Conservation (phyloP, 2,888 invertebrate genomes). For the Epinotia brunnichana region DNA sequence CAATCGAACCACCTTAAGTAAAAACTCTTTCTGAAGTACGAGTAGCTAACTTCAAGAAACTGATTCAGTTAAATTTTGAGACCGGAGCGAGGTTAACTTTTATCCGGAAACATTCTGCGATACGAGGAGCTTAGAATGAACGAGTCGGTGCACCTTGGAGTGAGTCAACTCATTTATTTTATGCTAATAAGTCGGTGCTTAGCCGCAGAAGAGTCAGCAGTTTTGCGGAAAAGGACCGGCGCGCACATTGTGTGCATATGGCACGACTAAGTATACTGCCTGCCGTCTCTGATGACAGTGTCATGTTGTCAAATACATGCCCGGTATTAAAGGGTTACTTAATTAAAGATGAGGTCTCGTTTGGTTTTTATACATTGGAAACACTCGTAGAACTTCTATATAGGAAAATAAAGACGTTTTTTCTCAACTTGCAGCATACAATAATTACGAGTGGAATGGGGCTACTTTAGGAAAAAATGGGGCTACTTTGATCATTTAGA, state of each 20-base stretch:
- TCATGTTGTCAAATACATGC: neutral
- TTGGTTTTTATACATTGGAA: neutral
- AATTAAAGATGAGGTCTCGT: neutral
- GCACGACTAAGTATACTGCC: neutral
- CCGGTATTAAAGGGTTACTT: too few relatives aligned
- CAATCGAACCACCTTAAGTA: too few relatives aligned
- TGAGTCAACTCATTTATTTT: constrained; percentile 66
- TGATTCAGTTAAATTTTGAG: constrained; percentile 50
- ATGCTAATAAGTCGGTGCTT: constrained; percentile 75
- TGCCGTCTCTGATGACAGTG: neutral
- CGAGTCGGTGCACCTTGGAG: constrained; percentile 63
- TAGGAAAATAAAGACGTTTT: too few relatives aligned
- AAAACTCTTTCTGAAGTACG: constrained; percentile 25
- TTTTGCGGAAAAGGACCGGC: constrained; percentile 61
- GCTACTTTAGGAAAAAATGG: too few relatives aligned
- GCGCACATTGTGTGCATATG: constrained; percentile 50
- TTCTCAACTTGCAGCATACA: neutral
- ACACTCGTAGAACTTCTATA: neutral
- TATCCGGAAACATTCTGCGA: constrained; percentile 49
- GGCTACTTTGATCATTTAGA: too few relatives aligned
- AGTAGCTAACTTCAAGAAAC: constrained; percentile 40
- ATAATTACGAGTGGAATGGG: too few relatives aligned
- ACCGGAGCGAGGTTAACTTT: constrained; percentile 46
- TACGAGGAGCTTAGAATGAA: constrained; percentile 51
- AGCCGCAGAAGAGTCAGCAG: constrained; percentile 69